Evolutionary conservation across 2,113 vertebrate genomes (phyloP), one percentile per base, ranked within the genome.

Genomic region (Pachypanchax playfairii): DNA sequence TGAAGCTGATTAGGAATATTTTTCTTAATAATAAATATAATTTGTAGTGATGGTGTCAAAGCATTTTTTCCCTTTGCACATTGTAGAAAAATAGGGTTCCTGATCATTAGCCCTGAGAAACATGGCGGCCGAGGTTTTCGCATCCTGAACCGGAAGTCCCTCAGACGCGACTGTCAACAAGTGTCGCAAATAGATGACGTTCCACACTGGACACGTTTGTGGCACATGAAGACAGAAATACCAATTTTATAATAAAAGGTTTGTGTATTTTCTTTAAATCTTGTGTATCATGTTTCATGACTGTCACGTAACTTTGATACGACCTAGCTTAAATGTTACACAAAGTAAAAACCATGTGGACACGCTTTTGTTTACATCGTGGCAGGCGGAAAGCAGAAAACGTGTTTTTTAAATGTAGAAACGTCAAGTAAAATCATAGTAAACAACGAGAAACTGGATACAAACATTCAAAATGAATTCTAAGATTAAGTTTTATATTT

Each of bases 101-200:
- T 11, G 11, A 35, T 11, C 33, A 35, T 9, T 3, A 8, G 11
- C 33, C 48, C 48, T 50, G 48, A 31, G 26, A 8, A 50, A 50
- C 17, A 50, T 50, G 48, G 48, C 48, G 28, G 5, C 5, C 10
- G 0, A 20, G 7, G 5, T n/a, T n/a, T n/a, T n/a, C n/a, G n/a
- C n/a, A n/a, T n/a, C n/a, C n/a, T n/a, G 6, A 2, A 25, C n/a
- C 17, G 28, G n/a, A 29, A 35, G 33, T 35, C 3, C 4, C 10
- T n/a, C n/a, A n/a, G n/a, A n/a, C 10, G 11, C 33, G 10, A 35
- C 8, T 12, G 8, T 12, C 10, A 35, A 35, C 11, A 35, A 12
- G 24, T 14, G 46, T 71, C 77, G 71, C 71, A 38, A 0, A 12
- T 1, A n/a, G 46, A 31, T 75, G 62, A 80, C 72, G 68, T 56